phyloP scores from a whole-genome alignment of 2,888 invertebrate species.

The Athalia cordata region DNA sequence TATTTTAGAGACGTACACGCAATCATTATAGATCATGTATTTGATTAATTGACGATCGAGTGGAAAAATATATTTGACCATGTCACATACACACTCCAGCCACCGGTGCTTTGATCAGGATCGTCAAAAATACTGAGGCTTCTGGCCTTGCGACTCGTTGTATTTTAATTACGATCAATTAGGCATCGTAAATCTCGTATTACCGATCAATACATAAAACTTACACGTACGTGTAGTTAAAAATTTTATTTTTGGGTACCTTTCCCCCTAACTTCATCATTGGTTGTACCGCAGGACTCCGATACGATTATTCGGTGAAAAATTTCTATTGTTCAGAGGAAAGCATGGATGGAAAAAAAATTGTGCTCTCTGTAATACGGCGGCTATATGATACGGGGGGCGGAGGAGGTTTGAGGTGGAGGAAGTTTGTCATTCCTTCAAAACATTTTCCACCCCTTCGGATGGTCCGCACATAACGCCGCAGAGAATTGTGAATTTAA shows the following conservation, averaged over 20 bases:
- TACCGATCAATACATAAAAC: not conserved
- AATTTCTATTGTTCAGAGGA: slow-evolving; percentile 46
- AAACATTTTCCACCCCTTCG: slow-evolving; percentile 6
- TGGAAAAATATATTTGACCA: too few relatives aligned
- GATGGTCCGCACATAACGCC: not conserved
- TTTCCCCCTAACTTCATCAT: slow-evolving; percentile 48
- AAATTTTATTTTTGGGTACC: slow-evolving; percentile 24
- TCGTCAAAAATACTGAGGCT: too few relatives aligned
- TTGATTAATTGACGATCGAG: too few relatives aligned
- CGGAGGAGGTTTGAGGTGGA: slow-evolving; percentile 16
- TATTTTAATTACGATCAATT: not conserved
- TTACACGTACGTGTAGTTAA: slow-evolving; percentile 15
- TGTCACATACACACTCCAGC: too few relatives aligned
- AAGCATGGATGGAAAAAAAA: slow-evolving; percentile 44
- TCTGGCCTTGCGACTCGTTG: too few relatives aligned
- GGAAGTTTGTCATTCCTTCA: slow-evolving; percentile 22
- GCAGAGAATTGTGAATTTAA: slow-evolving; percentile 1
- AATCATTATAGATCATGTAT: too few relatives aligned
- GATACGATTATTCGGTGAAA: slow-evolving; percentile 28
- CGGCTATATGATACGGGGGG: not conserved
- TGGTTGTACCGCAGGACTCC: slow-evolving; percentile 44
- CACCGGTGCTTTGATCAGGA: too few relatives aligned
- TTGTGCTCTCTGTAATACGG: not conserved
- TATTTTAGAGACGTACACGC: too few relatives aligned
- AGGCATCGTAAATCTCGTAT: not conserved